These are phyloP conservation scores for Mongoloraphidia duomilia DNA, from an alignment of 2,888 invertebrate species.

Conservation along the genomic window DNA sequence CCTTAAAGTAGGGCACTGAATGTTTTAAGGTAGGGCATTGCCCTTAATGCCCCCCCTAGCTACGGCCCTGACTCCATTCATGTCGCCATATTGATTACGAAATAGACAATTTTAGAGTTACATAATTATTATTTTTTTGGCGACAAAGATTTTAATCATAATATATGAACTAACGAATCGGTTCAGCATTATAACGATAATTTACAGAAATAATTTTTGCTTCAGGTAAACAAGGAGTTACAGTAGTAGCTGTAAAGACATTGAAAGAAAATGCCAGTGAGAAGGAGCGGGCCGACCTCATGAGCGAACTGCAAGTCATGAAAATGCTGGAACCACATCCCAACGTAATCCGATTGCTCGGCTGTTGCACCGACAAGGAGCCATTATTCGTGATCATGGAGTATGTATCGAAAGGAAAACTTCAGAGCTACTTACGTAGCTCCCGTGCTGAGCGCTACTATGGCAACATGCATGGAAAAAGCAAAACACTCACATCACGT, in stretches of 20 bases:
- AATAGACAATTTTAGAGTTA: no score
- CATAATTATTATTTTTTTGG: no score
- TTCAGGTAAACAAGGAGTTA: slow-evolving; percentile 52
- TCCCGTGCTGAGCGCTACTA: slow-evolving; percentile 75
- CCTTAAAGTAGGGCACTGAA: no score
- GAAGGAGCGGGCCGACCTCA: slow-evolving; percentile 70
- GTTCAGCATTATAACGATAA: no score
- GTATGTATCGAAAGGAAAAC: slow-evolving; percentile 74
- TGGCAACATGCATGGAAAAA: slow-evolving; percentile 62
- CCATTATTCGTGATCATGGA: slow-evolving; percentile 88
- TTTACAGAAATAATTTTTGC: slow-evolving; percentile 3
- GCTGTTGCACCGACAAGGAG: slow-evolving; percentile 82
- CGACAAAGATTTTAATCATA: no score
- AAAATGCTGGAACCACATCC: slow-evolving; percentile 81
- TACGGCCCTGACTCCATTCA: no score
- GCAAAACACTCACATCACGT: slow-evolving; percentile 64
- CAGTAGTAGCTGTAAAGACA: slow-evolving; percentile 85
- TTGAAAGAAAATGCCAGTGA: slow-evolving; percentile 86
- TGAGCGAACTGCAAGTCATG: slow-evolving; percentile 82
- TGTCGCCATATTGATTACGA: no score
- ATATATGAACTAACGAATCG: no score
- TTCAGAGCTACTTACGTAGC: slow-evolving; percentile 75
- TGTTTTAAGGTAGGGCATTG: no score
- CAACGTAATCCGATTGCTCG: slow-evolving; percentile 76
- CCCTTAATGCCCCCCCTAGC: no score